Evolutionary conservation across 2,113 vertebrate genomes (phyloP).

Genomic region (Ellobius talpinus): DNA sequence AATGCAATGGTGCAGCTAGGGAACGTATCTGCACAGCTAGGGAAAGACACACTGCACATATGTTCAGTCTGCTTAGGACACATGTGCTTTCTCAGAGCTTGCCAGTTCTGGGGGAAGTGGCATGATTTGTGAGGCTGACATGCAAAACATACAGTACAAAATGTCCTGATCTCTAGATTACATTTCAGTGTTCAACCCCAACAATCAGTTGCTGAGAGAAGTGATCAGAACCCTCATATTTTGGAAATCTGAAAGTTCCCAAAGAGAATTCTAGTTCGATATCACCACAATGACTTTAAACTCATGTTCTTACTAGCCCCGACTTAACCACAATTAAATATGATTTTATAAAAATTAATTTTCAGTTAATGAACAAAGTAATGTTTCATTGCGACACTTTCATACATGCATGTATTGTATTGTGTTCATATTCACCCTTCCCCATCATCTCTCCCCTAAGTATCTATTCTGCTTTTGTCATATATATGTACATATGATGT

Average conservation of each 20-base stretch:
- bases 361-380: background rate
- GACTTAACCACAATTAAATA: background rate
- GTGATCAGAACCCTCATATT: background rate
- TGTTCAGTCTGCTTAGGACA: background rate
- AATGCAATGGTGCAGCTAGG: background rate
- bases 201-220: background rate
- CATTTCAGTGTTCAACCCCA: conserved; percentile 3
- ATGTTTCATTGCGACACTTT: background rate
- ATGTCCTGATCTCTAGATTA: conserved; percentile 16
- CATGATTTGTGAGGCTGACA: background rate
- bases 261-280: background rate
- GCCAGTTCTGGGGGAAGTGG: background rate
- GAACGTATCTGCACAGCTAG: background rate
- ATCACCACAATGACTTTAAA: background rate
- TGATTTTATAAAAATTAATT: background rate
- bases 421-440: background rate
- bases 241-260: background rate
- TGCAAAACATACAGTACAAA: background rate
- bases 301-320: background rate
- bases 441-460: background rate
- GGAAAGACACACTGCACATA: background rate
- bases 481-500: background rate
- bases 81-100: background rate
- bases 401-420: no score
- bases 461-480: background rate